Percentiles rank a stretch among this genome's conserved stretches.
phyloP scores from a whole-genome alignment of 2,888 invertebrate genomes.

The Chalcosyrphus nemorum region DNA sequence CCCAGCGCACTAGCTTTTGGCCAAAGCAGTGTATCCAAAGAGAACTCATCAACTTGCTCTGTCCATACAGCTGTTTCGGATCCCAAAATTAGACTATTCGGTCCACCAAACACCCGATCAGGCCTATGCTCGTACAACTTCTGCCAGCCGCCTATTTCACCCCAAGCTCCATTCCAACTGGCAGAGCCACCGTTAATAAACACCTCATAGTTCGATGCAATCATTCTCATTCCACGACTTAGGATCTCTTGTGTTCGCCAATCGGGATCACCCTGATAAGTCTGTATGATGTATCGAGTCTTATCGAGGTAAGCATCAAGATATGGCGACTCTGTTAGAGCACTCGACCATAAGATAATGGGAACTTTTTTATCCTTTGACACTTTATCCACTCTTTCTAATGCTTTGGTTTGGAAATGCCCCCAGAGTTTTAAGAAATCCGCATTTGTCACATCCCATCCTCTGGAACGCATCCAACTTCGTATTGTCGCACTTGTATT shows the following conservation, averaged over 20 bases:
- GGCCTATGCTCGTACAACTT: conserved; percentile 91
- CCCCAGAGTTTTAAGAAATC: conserved; percentile 88
- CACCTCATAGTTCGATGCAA: conserved; percentile 92
- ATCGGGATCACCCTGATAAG: conserved; percentile 89
- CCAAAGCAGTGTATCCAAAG: conserved; percentile 89
- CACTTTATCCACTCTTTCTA: conserved; percentile 77
- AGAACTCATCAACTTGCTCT: conserved; percentile 89
- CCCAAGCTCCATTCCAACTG: conserved; percentile 90
- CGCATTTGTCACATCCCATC: conserved; percentile 84
- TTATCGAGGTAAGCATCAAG: conserved; percentile 87
- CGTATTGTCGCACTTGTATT: conserved; percentile 87
- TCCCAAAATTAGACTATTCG: conserved; percentile 84
- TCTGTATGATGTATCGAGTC: conserved; percentile 89
- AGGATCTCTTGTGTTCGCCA: conserved; percentile 86
- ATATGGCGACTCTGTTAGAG: conserved; percentile 86
- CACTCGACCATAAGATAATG: conserved; percentile 91
- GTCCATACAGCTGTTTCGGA: conserved; percentile 93
- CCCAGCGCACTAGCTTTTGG: conserved; percentile 92
- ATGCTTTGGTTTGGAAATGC: conserved; percentile 85
- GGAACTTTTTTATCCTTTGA: conserved; percentile 84
- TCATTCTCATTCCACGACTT: conserved; percentile 88
- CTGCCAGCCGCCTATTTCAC: conserved; percentile 96
- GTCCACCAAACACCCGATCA: conserved; percentile 83
- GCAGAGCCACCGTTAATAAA: conserved; percentile 94
- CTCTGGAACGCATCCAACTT: conserved; percentile 86